Percentiles rank a stretch among this genome's conserved stretches.
Conservation (phyloP, 2,113 vertebrate genomes). For the Epinephelus moara region DNA sequence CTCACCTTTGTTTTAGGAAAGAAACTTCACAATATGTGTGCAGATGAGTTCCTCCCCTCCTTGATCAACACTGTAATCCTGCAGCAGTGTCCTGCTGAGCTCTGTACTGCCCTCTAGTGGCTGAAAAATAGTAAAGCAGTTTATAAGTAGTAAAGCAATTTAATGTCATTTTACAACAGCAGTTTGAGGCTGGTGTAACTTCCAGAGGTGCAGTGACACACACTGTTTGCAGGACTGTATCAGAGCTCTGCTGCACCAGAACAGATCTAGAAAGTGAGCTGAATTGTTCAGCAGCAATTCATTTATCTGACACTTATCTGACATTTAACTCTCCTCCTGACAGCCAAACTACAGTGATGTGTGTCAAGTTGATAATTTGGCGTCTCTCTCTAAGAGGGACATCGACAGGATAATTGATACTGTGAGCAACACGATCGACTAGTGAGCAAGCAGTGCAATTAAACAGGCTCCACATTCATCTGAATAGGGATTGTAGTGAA, state of each 20-base stretch:
- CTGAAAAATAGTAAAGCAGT: constrained; percentile 33
- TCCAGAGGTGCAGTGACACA: neutral
- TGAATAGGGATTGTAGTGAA: neutral
- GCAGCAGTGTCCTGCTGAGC: constrained; percentile 69
- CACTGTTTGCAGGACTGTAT: neutral
- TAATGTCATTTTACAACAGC: neutral
- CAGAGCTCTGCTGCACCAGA: neutral
- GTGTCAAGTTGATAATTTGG: neutral
- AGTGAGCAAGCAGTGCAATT: neutral
- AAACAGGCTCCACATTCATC: neutral
- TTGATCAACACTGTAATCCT: constrained; percentile 34
- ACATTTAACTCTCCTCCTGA: neutral
- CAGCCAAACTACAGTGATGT: neutral
- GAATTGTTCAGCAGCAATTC: neutral
- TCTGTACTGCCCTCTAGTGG: constrained; percentile 84
- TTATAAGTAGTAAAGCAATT: constrained; percentile 17
- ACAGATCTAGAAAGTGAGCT: neutral
- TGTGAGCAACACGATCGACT: neutral
- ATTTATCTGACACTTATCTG: neutral
- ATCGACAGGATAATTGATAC: neutral
- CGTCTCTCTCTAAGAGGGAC: neutral
- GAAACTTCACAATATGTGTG: constrained; percentile 11
- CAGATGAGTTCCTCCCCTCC: constrained; percentile 15
- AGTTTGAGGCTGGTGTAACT: too few species aligned
- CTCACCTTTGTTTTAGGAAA: neutral